phyloP scores from a whole-genome alignment of 1,140 invertebrate species.

The Coelopa frigida region DNA sequence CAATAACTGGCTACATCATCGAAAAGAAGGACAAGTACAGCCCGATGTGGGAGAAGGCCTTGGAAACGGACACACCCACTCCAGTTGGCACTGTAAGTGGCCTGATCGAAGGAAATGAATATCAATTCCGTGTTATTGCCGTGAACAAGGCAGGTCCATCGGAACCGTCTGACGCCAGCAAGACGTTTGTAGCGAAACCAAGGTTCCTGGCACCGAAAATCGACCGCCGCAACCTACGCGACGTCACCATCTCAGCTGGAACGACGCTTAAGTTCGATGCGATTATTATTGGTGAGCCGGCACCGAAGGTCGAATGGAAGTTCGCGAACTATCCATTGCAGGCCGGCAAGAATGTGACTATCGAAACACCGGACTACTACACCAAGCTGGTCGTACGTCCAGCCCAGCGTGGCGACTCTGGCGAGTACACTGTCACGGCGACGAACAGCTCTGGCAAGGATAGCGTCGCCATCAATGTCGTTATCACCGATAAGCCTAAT shows the following conservation, averaged over 20 bases:
- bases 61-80: conserved; percentile 66
- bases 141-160: conserved; percentile 91
- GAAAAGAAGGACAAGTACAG: conserved; percentile 97
- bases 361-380: conserved; percentile 81
- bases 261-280: conserved; percentile 88
- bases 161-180: conserved; percentile 78
- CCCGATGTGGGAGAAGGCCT: conserved; percentile 82
- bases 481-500: conserved; percentile 84
- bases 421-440: conserved; percentile 81
- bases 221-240: conserved; percentile 80
- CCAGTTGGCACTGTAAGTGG: conserved; percentile 73
- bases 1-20: conserved; percentile 89
- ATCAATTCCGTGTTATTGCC: conserved; percentile 96
- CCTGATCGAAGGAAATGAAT: conserved; percentile 93
- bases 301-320: conserved; percentile 84
- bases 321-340: conserved; percentile 55
- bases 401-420: conserved; percentile 71
- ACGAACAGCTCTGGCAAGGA: conserved; percentile 83
- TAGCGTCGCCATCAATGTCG: conserved; percentile 79
- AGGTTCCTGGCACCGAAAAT: conserved; percentile 90
- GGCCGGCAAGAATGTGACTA: conserved; percentile 52
- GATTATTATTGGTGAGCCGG: conserved; percentile 84
- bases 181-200: conserved; percentile 86
- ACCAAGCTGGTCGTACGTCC: conserved; percentile 80
- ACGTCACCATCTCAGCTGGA: conserved; percentile 84